These are phyloP conservation scores for Heterotis niloticus DNA, from an alignment of 2,113 vertebrate species.

Conservation along the genomic window DNA sequence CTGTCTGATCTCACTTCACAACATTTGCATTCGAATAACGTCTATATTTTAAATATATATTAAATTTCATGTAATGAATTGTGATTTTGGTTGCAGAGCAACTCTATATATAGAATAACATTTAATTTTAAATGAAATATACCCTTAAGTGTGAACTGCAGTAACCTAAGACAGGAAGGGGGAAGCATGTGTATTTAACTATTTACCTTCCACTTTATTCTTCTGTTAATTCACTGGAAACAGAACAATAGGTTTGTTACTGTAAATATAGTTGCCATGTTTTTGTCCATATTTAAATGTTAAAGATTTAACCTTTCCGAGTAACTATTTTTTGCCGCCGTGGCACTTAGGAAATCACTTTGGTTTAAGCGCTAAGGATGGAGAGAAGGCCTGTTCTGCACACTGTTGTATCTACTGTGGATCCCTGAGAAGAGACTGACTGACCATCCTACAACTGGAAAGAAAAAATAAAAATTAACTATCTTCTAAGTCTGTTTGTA, in stretches of 20 bases:
- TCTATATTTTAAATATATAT: slow-evolving; percentile 58
- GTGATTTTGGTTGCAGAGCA: slow-evolving; percentile 85
- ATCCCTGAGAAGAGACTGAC: slow-evolving; percentile 47
- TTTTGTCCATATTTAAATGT: slow-evolving; percentile 67
- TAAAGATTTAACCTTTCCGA: slow-evolving; percentile 35
- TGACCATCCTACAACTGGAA: slow-evolving; percentile 50
- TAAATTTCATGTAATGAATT: slow-evolving; percentile 64
- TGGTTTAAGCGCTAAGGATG: slow-evolving; percentile 7
- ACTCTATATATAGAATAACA: slow-evolving; percentile 75
- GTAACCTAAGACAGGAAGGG: slow-evolving; percentile 72
- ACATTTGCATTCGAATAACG: slow-evolving; percentile 35
- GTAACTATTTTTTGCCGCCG: slow-evolving; percentile 48
- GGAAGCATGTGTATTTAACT: slow-evolving; percentile 66
- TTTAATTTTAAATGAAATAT: slow-evolving; percentile 63
- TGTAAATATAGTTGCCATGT: slow-evolving; percentile 59
- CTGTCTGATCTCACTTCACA: background rate
- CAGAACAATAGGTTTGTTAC: slow-evolving; percentile 67
- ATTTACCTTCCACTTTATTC: slow-evolving; percentile 52
- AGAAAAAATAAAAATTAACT: slow-evolving; percentile 54
- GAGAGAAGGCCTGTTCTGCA: slow-evolving; percentile 32
- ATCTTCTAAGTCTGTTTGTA: background rate
- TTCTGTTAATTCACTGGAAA: slow-evolving; percentile 75
- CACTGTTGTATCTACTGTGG: slow-evolving; percentile 43
- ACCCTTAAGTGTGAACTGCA: slow-evolving; percentile 69
- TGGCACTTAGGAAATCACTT: slow-evolving; percentile 20